Conservation (phyloP, 2,113 vertebrate species). For the Tetrax tetrax region DNA sequence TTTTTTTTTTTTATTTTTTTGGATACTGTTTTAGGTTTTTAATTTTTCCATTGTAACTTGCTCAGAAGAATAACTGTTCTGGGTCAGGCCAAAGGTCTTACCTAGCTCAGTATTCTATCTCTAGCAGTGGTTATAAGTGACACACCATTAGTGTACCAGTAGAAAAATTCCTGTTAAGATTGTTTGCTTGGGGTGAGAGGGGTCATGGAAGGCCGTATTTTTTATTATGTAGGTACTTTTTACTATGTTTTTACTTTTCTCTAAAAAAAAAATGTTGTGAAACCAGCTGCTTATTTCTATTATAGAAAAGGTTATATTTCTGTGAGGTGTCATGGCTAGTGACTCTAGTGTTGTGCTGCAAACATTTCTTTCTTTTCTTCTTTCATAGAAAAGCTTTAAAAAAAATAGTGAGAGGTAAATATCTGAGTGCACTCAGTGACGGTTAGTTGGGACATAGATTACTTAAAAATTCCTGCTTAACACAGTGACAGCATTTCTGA, state of each 20-base stretch:
- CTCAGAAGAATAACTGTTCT: neutral
- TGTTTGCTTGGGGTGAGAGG: neutral
- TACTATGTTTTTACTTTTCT: neutral
- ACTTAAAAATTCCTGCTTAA: neutral
- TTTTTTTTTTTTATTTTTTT: neutral
- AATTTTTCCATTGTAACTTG: neutral
- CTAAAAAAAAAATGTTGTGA: neutral
- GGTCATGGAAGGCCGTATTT: neutral
- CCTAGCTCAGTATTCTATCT: neutral
- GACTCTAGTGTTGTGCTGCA: neutral
- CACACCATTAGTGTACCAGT: neutral
- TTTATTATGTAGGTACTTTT: slow-evolving; percentile 3
- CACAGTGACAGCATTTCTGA: neutral
- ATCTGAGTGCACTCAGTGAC: neutral
- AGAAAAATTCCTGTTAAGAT: slow-evolving; percentile 37
- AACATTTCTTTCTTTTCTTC: neutral
- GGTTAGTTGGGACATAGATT: neutral
- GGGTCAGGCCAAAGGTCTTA: slow-evolving; percentile 39
- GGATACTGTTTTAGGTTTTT: neutral
- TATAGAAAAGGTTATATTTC: neutral
- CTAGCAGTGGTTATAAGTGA: slow-evolving; percentile 1
- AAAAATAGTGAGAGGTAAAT: neutral
- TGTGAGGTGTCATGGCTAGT: neutral
- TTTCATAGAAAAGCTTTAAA: neutral
- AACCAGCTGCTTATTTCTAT: neutral